Evolutionary conservation across 2,888 invertebrate species (phyloP).

Genomic region (Xestia sexstrigata): DNA sequence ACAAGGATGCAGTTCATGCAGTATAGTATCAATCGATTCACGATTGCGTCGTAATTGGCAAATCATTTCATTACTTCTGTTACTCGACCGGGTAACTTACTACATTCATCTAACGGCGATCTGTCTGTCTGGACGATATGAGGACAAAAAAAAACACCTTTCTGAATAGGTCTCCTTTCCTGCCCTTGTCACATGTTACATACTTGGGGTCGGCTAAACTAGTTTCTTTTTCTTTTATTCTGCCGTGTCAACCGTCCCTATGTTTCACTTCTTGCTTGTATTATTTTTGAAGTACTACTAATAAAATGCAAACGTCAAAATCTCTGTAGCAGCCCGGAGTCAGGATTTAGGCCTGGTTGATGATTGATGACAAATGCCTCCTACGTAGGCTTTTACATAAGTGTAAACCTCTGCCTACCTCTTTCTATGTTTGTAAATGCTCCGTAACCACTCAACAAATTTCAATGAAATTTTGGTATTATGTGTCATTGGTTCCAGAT

Average conservation of each 20-base stretch:
- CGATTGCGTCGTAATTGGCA: conserved; percentile 9
- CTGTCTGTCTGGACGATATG: too few species aligned
- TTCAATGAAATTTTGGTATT: neutral
- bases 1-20: neutral
- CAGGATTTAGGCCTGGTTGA: neutral
- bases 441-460: neutral
- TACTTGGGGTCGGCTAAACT: neutral
- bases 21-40: conserved; percentile 3
- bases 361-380: neutral
- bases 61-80: neutral
- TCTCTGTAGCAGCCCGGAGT: neutral
- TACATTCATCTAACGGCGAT: neutral
- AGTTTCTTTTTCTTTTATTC: neutral
- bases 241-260: neutral
- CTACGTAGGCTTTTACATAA: neutral
- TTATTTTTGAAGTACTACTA: too few species aligned
- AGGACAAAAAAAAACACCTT: too few species aligned
- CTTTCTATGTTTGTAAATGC: neutral
- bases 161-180: neutral
- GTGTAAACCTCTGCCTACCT: neutral
- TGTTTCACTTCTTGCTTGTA: neutral
- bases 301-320: neutral
- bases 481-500: neutral
- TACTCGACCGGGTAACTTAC: neutral
- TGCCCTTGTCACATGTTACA: neutral